Evolutionary conservation across 2,113 vertebrate species (phyloP), one percentile per base, ranked within the genome.

Genomic region (Hippoglossus stenolepis): DNA sequence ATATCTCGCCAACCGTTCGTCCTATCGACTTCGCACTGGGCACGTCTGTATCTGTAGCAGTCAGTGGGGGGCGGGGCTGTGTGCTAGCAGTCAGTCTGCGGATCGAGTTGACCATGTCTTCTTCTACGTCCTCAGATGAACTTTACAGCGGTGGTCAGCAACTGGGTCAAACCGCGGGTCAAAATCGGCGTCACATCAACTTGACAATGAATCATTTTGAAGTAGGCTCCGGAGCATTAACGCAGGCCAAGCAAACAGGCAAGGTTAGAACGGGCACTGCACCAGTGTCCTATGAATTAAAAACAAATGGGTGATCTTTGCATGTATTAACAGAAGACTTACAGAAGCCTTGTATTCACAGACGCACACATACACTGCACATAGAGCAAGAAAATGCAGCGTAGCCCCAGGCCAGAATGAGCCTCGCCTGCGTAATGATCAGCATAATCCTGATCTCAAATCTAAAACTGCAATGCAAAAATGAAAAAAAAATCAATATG

Each of bases 381-480:
- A 61, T 31, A 23, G 15, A 79, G 65, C 31, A 28, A 40, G 51
- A 67, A 82, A 65, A 65, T 17, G 20, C 53, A 61, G 24, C 23
- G 5, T 58, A 38, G 79, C 78, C 73, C 11, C 35, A 12, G 79
- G 86, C 17, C 57, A 62, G 2, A 64, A 26, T 2, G 64, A 86
- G 26, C 35, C 56, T 10, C 45, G 43, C 56, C 60, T 58, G 77
- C 28, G n/a, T 73, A 77, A 69, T 71, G 67, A 86, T 77, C 56
- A 45, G 54, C 59, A 43, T 73, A 70, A 75, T 84, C 56, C 61
- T 70, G 23, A 79, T 31, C 70, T 81, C 71, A 64, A 70, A 65
- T 66, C 57, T 40, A 51, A 66, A 61, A 73, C 68, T 74, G 45
- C n/a, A 60, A 45, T 57, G 51, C 53, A 69, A 65, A 51, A 21